phyloP scores from a whole-genome alignment of 2,113 vertebrate species.

The cat (Felis catus) region DNA sequence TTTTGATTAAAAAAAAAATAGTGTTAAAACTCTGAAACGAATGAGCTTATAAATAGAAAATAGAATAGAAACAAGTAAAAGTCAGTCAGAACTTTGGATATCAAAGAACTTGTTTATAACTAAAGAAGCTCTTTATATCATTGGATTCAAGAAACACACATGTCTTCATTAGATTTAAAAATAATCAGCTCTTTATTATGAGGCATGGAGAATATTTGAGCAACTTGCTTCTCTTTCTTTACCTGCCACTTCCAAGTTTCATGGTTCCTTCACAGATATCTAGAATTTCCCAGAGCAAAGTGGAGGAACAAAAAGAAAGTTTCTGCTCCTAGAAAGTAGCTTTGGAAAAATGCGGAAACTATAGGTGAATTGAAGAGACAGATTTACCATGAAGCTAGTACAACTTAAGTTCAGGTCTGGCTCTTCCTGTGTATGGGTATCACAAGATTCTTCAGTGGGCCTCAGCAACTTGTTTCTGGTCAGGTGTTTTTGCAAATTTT shows the following conservation, averaged over 20 bases:
- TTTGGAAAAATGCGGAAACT: not conserved
- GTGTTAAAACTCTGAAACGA: not conserved
- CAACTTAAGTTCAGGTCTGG: not conserved
- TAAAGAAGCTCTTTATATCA: not conserved
- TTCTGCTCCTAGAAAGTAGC: not conserved
- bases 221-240: not conserved
- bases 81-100: not conserved
- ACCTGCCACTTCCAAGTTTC: not conserved
- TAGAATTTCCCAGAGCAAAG: not conserved
- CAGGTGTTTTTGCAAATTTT: not conserved
- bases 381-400: not conserved
- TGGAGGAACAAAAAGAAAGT: not conserved
- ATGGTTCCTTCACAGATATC: not conserved
- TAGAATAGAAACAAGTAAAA: not conserved
- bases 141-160: not conserved
- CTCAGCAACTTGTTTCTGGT: not conserved
- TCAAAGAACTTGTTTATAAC: not conserved
- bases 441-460: not conserved
- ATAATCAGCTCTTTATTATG: not conserved
- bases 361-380: not conserved
- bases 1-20: not conserved
- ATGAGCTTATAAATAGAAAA: constrained; percentile 17
- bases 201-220: not conserved
- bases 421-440: not conserved
- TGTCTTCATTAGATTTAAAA: not conserved